Conservation (phyloP, 2,888 invertebrate species). For the Chironomus tentans region DNA sequence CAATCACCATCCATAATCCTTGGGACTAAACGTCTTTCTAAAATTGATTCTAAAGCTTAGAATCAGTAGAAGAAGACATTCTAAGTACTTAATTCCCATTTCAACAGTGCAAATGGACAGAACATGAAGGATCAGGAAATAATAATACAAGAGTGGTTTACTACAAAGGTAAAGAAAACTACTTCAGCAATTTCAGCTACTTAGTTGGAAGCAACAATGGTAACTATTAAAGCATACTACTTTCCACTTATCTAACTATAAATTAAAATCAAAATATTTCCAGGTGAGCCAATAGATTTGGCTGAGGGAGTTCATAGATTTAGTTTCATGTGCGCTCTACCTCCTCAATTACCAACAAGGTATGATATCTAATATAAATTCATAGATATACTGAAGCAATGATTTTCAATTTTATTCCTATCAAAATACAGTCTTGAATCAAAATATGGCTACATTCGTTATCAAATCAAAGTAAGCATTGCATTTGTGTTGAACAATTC, state of each 20-base stretch:
- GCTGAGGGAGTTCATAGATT: slow-evolving; percentile 42
- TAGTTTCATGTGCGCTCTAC: slow-evolving; percentile 44
- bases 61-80: no score
- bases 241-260: background rate
- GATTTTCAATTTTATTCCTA: background rate
- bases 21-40: no score
- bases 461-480: slow-evolving; percentile 43
- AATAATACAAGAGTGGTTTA: background rate
- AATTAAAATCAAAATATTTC: no score
- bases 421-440: slow-evolving; percentile 41
- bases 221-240: background rate
- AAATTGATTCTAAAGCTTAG: no score
- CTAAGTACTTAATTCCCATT: background rate
- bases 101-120: slow-evolving; percentile 17
- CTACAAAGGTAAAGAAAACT: slow-evolving; percentile 8
- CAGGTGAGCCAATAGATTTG: background rate
- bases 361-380: background rate
- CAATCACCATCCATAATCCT: no score
- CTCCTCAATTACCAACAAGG: slow-evolving; percentile 44
- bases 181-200: background rate
- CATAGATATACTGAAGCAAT: background rate
- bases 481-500: background rate
- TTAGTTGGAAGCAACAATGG: background rate
- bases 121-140: background rate
- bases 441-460: slow-evolving; percentile 45